Evolutionary conservation across 2,113 vertebrate genomes (phyloP).

Genomic region (Hippocampus barbouri): DNA sequence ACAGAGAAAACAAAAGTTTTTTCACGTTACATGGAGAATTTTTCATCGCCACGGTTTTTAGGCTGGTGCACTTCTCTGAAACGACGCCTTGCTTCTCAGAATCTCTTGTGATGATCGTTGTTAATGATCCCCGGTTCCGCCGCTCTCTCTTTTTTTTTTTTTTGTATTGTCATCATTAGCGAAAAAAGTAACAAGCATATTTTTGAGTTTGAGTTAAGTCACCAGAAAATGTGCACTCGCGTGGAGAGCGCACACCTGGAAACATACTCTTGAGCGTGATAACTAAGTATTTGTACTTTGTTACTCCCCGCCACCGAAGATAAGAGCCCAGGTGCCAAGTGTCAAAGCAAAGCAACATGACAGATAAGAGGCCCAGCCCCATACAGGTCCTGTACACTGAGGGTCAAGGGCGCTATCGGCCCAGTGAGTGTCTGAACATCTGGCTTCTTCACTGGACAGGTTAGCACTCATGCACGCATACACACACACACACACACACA

Average conservation of each 20-base stretch:
- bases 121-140: neutral
- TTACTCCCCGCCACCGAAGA: neutral
- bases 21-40: neutral
- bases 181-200: too few species aligned
- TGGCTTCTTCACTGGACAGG: constrained; percentile 61
- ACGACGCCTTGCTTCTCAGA: neutral
- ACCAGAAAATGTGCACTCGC: neutral
- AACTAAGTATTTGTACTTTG: neutral
- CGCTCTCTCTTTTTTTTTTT: too few species aligned
- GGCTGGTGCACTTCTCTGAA: neutral
- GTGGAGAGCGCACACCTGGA: neutral
- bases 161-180: too few species aligned
- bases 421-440: constrained; percentile 71
- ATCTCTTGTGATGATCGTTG: neutral
- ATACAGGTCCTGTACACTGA: neutral
- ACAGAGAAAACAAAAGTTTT: too few species aligned
- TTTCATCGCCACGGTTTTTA: neutral
- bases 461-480: constrained; percentile 21
- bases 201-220: too few species aligned
- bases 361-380: constrained; percentile 25
- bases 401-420: constrained; percentile 67
- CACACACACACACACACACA: constrained; percentile 17
- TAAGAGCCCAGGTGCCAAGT: constrained; percentile 5
- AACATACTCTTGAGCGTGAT: too few species aligned
- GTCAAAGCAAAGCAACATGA: constrained; percentile 7